These are phyloP conservation scores for Oeneis ivallda DNA, from an alignment of 2,888 invertebrate species.

Conservation along the genomic window DNA sequence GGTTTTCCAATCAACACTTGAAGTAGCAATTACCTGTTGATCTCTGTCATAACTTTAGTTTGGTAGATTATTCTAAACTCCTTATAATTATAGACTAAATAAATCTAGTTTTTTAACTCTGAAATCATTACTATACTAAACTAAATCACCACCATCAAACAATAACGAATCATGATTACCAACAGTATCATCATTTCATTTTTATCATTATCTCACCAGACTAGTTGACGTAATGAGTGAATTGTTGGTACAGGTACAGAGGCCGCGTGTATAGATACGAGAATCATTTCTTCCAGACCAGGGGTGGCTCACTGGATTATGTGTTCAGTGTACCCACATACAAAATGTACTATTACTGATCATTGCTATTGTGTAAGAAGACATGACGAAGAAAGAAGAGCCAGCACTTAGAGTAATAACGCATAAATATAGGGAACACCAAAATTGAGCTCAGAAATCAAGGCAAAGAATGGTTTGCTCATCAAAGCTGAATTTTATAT, in stretches of 20 bases:
- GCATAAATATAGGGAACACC: background rate
- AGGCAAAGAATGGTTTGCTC: background rate
- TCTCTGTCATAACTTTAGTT: background rate
- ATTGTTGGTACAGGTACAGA: slow-evolving; percentile 80
- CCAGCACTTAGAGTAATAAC: slow-evolving; percentile 32
- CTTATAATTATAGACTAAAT: background rate
- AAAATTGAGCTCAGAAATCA: background rate
- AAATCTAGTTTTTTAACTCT: background rate
- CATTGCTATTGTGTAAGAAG: slow-evolving; percentile 46
- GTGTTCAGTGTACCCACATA: slow-evolving; percentile 78
- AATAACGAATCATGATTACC: slow-evolving; percentile 33
- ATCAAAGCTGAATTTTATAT: background rate
- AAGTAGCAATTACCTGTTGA: background rate
- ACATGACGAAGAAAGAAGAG: slow-evolving; percentile 40
- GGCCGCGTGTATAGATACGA: slow-evolving; percentile 80
- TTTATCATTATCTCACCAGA: slow-evolving; percentile 37
- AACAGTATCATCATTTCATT: slow-evolving; percentile 42
- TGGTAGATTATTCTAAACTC: background rate
- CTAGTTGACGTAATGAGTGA: slow-evolving; percentile 52
- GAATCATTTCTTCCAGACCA: slow-evolving; percentile 80
- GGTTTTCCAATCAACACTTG: background rate
- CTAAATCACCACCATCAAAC: slow-evolving; percentile 25
- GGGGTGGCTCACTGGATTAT: slow-evolving; percentile 75
- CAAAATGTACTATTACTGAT: slow-evolving; percentile 78
- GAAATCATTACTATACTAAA: background rate